These are phyloP conservation scores for Amphipyra tragopoginis DNA, from an alignment of 2,888 invertebrate species.

Conservation along the genomic window DNA sequence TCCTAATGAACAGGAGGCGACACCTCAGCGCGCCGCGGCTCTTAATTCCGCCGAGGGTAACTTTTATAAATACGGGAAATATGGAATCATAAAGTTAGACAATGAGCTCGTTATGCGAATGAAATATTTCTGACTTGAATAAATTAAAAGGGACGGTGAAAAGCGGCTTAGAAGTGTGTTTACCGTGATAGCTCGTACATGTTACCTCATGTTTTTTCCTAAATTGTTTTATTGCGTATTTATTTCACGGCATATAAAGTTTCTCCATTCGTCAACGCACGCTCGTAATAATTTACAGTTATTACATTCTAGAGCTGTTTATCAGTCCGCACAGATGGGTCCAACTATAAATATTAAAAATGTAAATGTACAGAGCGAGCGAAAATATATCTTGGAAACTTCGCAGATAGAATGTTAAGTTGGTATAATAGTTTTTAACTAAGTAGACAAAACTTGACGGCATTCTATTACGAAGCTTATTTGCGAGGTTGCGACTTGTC, in stretches of 20 bases:
- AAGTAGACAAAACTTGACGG: slow-evolving; percentile 38
- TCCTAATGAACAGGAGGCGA: slow-evolving; percentile 73
- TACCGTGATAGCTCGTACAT: slow-evolving; percentile 37
- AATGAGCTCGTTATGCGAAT: slow-evolving; percentile 75
- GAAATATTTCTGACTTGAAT: slow-evolving; percentile 75
- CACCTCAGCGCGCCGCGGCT: slow-evolving; percentile 66
- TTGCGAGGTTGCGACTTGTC: slow-evolving; percentile 39
- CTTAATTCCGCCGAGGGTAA: slow-evolving; percentile 63
- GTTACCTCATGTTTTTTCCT: slow-evolving; percentile 31
- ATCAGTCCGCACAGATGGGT: slow-evolving; percentile 38
- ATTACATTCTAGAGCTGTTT: slow-evolving; percentile 44
- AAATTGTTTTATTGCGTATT: slow-evolving; percentile 53
- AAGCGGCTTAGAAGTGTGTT: slow-evolving; percentile 51
- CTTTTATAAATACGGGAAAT: slow-evolving; percentile 79
- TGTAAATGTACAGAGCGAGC: slow-evolving; percentile 22
- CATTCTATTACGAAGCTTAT: slow-evolving; percentile 44
- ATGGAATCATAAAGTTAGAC: slow-evolving; percentile 78
- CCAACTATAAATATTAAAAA: slow-evolving; percentile 36
- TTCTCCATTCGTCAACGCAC: slow-evolving; percentile 25
- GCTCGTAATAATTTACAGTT: slow-evolving; percentile 31
- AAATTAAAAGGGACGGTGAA: slow-evolving; percentile 67
- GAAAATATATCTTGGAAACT: slow-evolving; percentile 36
- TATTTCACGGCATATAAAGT: slow-evolving; percentile 29
- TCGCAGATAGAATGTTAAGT: slow-evolving; percentile 36
- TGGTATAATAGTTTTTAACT: slow-evolving; percentile 45